Evolutionary conservation across 2,113 vertebrate species (phyloP).

Genomic region (Neotoma lepida): DNA sequence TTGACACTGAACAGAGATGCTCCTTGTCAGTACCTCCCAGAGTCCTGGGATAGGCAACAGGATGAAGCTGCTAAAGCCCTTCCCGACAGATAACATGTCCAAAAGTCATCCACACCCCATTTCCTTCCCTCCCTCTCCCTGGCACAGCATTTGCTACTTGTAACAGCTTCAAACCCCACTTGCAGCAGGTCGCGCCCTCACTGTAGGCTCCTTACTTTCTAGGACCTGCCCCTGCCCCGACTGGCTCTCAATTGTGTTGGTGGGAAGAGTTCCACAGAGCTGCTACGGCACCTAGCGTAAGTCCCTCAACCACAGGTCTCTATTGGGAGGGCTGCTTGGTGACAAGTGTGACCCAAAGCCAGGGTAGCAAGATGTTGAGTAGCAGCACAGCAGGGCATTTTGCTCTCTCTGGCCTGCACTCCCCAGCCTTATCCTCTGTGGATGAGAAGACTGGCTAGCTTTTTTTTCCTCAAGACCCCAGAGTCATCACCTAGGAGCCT

Average conservation of each 20-base stretch:
- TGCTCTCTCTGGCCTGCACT: background rate
- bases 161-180: background rate
- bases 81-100: background rate
- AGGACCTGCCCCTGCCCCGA: conserved; percentile 90
- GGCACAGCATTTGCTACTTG: background rate
- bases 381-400: background rate
- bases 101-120: background rate
- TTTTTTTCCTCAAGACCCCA: background rate
- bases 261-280: conserved; percentile 94
- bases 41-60: background rate
- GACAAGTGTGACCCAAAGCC: background rate
- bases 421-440: background rate
- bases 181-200: background rate
- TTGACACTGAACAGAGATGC: background rate
- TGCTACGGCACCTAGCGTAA: conserved; percentile 94
- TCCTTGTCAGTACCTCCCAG: background rate
- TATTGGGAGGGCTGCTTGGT: background rate
- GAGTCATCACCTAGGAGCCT: background rate
- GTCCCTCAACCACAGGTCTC: conserved; percentile 66
- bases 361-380: background rate
- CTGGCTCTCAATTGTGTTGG: conserved; percentile 96
- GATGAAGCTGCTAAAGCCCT: background rate
- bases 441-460: background rate
- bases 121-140: background rate
- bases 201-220: conserved; percentile 15